A percentile compares a stretch with the other conserved stretches of the same genome.
These are phyloP conservation scores for Barbus barbus DNA, from an alignment of 2,113 vertebrate genomes.

Conservation along the genomic window DNA sequence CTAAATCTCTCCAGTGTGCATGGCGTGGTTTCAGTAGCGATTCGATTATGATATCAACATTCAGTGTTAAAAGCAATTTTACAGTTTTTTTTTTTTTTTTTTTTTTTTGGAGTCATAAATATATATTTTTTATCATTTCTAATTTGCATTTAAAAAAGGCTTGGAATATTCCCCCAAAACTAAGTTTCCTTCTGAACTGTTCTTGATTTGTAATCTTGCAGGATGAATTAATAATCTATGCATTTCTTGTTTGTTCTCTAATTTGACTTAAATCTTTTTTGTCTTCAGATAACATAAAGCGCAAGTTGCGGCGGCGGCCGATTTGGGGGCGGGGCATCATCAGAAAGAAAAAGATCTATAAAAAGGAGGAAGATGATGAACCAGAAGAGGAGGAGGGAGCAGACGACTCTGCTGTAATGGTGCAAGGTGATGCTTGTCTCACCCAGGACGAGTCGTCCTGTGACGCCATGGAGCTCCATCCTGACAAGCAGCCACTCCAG, in stretches of 20 bases:
- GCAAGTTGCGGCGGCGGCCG: conserved; percentile 85
- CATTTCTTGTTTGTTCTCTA: neutral
- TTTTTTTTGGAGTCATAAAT: too few species aligned
- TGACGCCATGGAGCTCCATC: conserved; percentile 83
- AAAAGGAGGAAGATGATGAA: conserved; percentile 89
- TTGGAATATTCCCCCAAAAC: neutral
- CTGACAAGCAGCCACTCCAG: conserved; percentile 81
- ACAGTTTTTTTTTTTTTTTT: too few species aligned
- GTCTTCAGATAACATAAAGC: conserved; percentile 85
- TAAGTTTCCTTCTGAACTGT: neutral
- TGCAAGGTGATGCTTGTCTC: conserved; percentile 82
- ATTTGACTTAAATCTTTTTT: conserved; percentile 5
- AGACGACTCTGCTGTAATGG: conserved; percentile 68
- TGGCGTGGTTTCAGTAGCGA: neutral
- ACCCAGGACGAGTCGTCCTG: conserved; percentile 95
- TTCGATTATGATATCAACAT: neutral
- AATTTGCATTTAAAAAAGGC: neutral
- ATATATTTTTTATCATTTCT: too few species aligned
- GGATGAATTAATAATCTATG: neutral
- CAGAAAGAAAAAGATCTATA: conserved; percentile 90
- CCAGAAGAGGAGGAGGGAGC: conserved; percentile 77
- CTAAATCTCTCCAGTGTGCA: neutral
- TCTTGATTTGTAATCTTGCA: neutral
- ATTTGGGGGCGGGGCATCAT: conserved; percentile 97
- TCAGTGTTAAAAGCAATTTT: neutral